Base-by-base conservation (phyloP, 2,113 vertebrate genomes). In the Aix galericulata region DNA sequence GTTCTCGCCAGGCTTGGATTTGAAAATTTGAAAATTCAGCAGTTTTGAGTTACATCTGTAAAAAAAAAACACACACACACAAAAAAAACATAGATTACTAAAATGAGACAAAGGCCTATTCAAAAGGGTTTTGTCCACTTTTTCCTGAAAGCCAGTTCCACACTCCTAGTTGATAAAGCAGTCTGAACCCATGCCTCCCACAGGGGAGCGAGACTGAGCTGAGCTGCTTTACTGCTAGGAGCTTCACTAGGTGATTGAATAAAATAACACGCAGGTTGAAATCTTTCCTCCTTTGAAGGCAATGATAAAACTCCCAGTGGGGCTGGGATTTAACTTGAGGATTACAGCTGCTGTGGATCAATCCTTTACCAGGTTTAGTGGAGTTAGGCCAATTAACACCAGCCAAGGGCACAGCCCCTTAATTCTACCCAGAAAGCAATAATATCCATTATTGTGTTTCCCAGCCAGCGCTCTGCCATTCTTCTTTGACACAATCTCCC, bases 361-460 rank as follows among this genome's bases (percentile, higher is more conserved):
- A 96, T 95, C 86, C 73, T 89, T 52, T 82, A 76, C 86, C 86
- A 89, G 6, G 53, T 79, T 92, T 82, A 76, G 81, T 79, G 63
- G 66, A 92, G 74, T 56, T 89, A 88, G 92, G 66, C 71, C 92
- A 90, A 91, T 95, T 96, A 96, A 93, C 94, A 95, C 83, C 55
- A 91, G 66, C 63, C 84, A 84, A 85, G 44, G 83, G 67, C 81
- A 79, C 36, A 92, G 59, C 50, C 74, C 77, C 92, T 93, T 93
- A 55, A n/a, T 89, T 87, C 82, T 82, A 34, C 59, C 40, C 85
- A 82, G 34, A 93, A 89, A 84, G 84, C 91, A 93, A 73, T 72
- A 87, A 89, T 85, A 89, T 74, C 71, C 77, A 84, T 72, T 83
- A 82, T 83, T 89, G 82, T 17, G 95, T 87, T 89, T 59, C 81